These are phyloP conservation scores for Oenanthe melanoleuca DNA, from an alignment of 2,113 vertebrate genomes.

Conservation along the genomic window DNA sequence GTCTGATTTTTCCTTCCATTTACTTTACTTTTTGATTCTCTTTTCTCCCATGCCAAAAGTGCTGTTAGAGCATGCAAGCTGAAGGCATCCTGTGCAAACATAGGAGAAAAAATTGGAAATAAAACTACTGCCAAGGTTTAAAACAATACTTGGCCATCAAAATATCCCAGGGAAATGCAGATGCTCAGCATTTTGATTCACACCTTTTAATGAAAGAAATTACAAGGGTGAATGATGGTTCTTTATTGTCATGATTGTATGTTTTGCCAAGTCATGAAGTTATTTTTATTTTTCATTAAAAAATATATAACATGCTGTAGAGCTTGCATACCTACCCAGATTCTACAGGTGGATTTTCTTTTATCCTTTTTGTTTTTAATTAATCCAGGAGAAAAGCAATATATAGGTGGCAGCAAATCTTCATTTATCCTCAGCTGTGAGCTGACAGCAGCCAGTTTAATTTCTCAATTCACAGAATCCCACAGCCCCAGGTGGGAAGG, in stretches of 20 bases:
- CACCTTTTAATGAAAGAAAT: not conserved
- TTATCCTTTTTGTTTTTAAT: not conserved
- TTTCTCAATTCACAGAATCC: not conserved
- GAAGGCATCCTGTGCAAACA: not conserved
- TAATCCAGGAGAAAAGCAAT: not conserved
- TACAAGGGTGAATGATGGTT: not conserved
- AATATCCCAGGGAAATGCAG: not conserved
- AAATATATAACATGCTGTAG: not conserved
- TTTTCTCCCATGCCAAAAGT: not conserved
- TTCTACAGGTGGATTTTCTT: not conserved
- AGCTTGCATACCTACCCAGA: not conserved
- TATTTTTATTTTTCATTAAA: not conserved
- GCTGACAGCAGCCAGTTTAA: not conserved
- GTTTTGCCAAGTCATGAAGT: not conserved
- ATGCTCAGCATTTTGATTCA: not conserved
- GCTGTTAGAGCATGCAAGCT: not conserved
- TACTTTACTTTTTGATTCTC: not conserved
- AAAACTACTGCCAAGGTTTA: not conserved
- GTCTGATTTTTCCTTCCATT: not conserved
- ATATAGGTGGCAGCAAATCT: constrained; percentile 60
- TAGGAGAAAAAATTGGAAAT: not conserved
- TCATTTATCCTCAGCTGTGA: not conserved
- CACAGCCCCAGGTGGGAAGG: not conserved
- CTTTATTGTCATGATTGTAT: not conserved
- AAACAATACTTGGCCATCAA: not conserved